A percentile compares a stretch with the other conserved stretches of the same genome.
These are phyloP conservation scores for Calliphora vomitoria DNA, from an alignment of 2,888 invertebrate genomes.

Conservation along the genomic window DNA sequence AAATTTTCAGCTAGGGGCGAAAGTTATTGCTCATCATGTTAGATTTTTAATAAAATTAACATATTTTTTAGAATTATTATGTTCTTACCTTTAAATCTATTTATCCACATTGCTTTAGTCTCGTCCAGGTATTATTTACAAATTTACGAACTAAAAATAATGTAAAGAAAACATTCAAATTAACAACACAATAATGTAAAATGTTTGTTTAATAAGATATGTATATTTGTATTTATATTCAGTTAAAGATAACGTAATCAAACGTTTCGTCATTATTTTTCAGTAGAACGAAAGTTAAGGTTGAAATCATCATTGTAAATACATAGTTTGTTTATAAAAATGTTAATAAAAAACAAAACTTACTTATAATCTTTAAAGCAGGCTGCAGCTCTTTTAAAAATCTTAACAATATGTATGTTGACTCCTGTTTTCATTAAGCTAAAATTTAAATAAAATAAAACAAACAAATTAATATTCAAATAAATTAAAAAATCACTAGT, in stretches of 20 bases:
- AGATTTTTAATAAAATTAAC: neutral
- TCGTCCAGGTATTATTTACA: neutral
- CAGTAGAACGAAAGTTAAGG: constrained; percentile 60
- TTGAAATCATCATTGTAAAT: constrained; percentile 40
- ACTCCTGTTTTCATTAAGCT: neutral
- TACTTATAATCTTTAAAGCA: neutral
- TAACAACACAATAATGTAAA: neutral
- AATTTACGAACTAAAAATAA: neutral
- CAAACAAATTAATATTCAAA: neutral
- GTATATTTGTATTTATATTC: neutral
- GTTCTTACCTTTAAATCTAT: neutral
- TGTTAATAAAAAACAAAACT: neutral
- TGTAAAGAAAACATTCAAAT: neutral
- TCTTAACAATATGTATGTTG: neutral
- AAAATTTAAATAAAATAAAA: constrained; percentile 2
- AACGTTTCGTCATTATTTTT: constrained; percentile 64
- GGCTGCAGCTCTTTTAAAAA: neutral
- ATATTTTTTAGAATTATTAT: neutral
- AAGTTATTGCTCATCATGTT: constrained; percentile 80
- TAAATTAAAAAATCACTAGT: neutral
- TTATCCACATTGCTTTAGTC: neutral
- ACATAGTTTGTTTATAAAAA: neutral
- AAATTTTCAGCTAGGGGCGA: constrained; percentile 82
- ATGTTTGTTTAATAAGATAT: too few species aligned
- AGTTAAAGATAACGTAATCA: neutral